A percentile compares a stretch with the other conserved stretches of the same genome.
Conservation (phyloP, 2,888 invertebrate genomes). For the Anthoptus insignis region DNA sequence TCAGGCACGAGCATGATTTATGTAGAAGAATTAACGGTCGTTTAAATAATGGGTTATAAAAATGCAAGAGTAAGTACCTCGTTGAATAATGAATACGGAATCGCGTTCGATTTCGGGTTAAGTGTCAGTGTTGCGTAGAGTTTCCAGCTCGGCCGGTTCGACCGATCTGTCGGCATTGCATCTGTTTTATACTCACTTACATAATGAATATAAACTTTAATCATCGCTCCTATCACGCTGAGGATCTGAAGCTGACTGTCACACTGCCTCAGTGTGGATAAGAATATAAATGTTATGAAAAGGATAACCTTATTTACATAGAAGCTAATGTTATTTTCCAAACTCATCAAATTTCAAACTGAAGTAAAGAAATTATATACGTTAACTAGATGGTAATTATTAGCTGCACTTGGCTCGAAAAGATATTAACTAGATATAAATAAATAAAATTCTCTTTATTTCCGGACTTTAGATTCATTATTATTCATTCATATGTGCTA, state of each 20-base stretch:
- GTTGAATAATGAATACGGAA: conserved; percentile 52
- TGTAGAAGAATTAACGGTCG: conserved; percentile 42
- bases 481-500: too few species aligned
- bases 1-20: conserved; percentile 41
- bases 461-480: too few species aligned
- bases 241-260: background rate
- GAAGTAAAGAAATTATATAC: too few species aligned
- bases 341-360: too few species aligned
- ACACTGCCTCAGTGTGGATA: background rate
- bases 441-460: too few species aligned
- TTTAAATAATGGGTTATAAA: conserved; percentile 40
- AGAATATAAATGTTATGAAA: too few species aligned
- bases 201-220: conserved; percentile 11
- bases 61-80: conserved; percentile 42
- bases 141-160: conserved; percentile 13
- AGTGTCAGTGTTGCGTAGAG: conserved; percentile 40
- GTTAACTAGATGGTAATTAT: too few species aligned
- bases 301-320: too few species aligned
- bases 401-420: too few species aligned
- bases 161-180: background rate
- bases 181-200: background rate
- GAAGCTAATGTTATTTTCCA: too few species aligned
- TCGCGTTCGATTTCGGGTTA: conserved; percentile 52
- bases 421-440: too few species aligned
- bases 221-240: background rate